Evolutionary conservation across 2,113 vertebrate species (phyloP), one percentile per base, ranked within the genome.

Genomic region (Micronycteris hirsuta): DNA sequence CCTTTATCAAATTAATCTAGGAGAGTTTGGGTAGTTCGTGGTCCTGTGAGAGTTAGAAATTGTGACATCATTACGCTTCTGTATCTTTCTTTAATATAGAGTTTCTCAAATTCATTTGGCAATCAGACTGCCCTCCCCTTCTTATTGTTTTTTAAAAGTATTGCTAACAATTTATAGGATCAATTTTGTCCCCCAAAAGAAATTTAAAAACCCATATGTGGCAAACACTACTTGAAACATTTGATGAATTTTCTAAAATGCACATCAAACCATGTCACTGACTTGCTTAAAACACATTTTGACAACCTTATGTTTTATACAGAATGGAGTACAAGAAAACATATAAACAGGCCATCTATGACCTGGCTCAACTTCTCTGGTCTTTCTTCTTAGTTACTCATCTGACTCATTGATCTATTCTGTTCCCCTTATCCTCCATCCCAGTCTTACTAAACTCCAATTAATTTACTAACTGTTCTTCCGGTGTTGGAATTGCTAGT

Each of bases 41-140:
- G 24, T 93, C 5, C 43, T 80, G 65, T 83, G 11, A 91, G 24
- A 67, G 3, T 33, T 31, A 83, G 16, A 78, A 93, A 33, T 49
- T 77, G 12, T 71, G 7, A 54, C 58, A 84, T 19, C 38, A 16
- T 73, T 26, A 82, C 43, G 61, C 9, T 63, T 12, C 14, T 6
- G 28, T 5, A 26, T 28, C 20, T 49, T 76, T 36, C 26, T 89
- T 87, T 76, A 82, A 41, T 16, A 77, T 81, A 68, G 33, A 3
- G 10, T 71, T 87, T 80, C 28, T 92, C 24, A 85, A 91, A 68
- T 67, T 73, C 11, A n/a, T 73, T 85, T 85, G n/a, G 36, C 38
- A 54, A 12, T 36, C 84, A 47, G 7, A 38, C 4, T 12, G 2
- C 3, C 16, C 4, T 63, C 15, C 77, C 16, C 16, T 14, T 19